These are phyloP conservation scores for Pyrgus malvae DNA, from an alignment of 2,888 invertebrate genomes.

Conservation along the genomic window DNA sequence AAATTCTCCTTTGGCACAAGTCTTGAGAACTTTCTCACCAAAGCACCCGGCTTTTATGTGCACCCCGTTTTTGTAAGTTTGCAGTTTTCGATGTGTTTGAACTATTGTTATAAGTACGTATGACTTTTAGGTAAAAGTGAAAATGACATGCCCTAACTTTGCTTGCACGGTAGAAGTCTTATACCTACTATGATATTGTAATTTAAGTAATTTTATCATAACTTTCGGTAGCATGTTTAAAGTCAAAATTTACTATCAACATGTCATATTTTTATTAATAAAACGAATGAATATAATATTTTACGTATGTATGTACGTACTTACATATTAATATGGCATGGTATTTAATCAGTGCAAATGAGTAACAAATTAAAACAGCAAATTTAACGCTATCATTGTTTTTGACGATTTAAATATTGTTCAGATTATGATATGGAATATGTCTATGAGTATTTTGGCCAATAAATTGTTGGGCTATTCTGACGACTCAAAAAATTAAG, in stretches of 20 bases:
- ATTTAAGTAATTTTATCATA: constrained; percentile 14
- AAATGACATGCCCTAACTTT: constrained; percentile 24
- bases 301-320: constrained; percentile 14
- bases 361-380: constrained; percentile 20
- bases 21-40: constrained; percentile 64
- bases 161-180: constrained; percentile 60
- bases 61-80: constrained; percentile 52
- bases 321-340: constrained; percentile 28
- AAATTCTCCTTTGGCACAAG: constrained; percentile 65
- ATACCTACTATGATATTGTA: constrained; percentile 26
- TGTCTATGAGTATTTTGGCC: not conserved
- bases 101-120: constrained; percentile 1
- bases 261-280: constrained; percentile 11
- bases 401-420: constrained; percentile 10
- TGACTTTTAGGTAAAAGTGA: constrained; percentile 1
- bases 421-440: constrained; percentile 4
- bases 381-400: constrained; percentile 20
- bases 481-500: not conserved
- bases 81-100: constrained; percentile 51
- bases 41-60: constrained; percentile 72
- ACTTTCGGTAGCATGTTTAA: constrained; percentile 13
- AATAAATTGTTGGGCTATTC: not conserved
- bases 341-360: constrained; percentile 14
- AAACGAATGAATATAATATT: constrained; percentile 18
- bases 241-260: not conserved